Percentiles rank a stretch among this genome's conserved stretches.
Evolutionary conservation across 2,113 vertebrate genomes (phyloP).

Genomic region (Pterocles gutturalis): DNA sequence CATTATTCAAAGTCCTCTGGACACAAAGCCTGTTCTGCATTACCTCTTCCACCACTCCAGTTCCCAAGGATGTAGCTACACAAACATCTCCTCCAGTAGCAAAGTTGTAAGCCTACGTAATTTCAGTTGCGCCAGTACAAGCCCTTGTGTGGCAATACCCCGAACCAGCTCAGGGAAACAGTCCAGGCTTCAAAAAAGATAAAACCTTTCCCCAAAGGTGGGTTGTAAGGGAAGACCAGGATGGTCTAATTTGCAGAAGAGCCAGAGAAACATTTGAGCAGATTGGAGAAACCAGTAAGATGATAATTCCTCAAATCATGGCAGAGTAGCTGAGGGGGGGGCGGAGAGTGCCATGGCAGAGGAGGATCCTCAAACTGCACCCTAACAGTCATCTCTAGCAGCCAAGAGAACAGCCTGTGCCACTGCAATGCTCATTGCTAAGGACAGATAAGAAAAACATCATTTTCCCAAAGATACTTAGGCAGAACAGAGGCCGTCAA

Average conservation of each 20-base stretch:
- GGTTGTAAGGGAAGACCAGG: neutral
- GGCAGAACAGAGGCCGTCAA: neutral
- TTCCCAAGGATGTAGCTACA: neutral
- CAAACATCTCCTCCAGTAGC: neutral
- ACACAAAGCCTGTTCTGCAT: neutral
- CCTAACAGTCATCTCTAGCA: neutral
- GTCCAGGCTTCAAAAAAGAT: neutral
- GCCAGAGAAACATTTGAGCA: neutral
- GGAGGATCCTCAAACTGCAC: neutral
- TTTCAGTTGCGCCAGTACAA: neutral
- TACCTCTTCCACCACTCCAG: neutral
- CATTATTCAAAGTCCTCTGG: neutral
- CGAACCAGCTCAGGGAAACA: neutral
- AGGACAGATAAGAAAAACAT: neutral
- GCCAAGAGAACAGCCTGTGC: slow-evolving; percentile 17
- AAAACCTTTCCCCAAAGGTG: neutral
- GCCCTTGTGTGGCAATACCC: neutral
- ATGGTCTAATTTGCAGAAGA: neutral
- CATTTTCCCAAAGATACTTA: neutral
- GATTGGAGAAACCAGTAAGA: neutral
- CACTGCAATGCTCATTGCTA: neutral
- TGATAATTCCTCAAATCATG: neutral
- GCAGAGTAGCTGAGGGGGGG: neutral
- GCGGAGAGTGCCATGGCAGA: neutral
- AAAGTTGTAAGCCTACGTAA: neutral